phyloP scores from a whole-genome alignment of 2,797 vertebrate genomes.

The Antrozous pallidus region DNA sequence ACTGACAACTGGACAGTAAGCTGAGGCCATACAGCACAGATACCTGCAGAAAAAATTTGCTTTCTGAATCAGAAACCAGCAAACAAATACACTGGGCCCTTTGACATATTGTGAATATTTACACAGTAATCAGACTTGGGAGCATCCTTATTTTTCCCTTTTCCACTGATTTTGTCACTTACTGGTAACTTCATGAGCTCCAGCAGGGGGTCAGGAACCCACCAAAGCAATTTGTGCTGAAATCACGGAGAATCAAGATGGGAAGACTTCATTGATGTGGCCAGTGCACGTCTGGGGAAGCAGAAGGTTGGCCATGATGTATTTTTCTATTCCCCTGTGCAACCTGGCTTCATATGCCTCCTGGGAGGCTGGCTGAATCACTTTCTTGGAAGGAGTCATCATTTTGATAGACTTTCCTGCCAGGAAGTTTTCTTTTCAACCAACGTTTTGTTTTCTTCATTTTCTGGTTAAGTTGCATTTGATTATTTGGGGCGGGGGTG shows the following conservation, averaged over 20 bases:
- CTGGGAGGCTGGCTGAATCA: constrained; percentile 57
- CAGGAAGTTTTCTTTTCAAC: constrained; percentile 59
- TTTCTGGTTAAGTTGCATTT: constrained; percentile 38
- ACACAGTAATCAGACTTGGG: background rate
- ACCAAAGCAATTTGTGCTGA: background rate
- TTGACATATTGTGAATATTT: constrained; percentile 21
- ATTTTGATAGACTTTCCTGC: constrained; percentile 48
- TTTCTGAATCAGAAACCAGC: constrained; percentile 40
- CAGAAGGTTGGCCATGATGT: background rate
- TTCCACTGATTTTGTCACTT: constrained; percentile 23
- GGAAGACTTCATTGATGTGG: background rate
- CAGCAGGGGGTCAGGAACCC: background rate
- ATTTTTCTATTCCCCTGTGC: background rate
- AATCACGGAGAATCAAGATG: constrained; percentile 12
- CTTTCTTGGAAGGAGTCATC: constrained; percentile 63
- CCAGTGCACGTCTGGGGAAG: background rate
- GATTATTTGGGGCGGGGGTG: background rate
- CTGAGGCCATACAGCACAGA: background rate
- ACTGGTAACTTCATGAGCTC: background rate
- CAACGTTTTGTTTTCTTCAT: constrained; percentile 44
- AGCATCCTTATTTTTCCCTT: background rate
- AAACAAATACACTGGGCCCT: background rate
- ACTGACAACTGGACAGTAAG: background rate
- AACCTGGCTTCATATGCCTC: constrained; percentile 23
- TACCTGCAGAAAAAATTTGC: constrained; percentile 37